Evolutionary conservation across 2,797 vertebrate species (phyloP).

Genomic region (Tokudaia muenninki): DNA sequence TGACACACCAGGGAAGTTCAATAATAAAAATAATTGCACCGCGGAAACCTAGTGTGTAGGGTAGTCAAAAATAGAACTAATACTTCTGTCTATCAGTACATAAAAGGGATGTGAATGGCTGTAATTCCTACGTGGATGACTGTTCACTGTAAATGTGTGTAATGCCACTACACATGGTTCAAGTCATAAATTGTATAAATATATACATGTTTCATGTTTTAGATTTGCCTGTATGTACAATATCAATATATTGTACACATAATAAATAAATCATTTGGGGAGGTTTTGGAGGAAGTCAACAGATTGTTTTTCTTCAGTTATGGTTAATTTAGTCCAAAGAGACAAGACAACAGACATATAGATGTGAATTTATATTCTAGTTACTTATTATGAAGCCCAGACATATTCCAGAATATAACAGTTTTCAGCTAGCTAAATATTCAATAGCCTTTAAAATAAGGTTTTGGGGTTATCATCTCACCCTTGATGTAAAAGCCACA

Average conservation of each 20-base stretch:
- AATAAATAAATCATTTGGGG: not conserved
- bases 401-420: slow-evolving; percentile 24
- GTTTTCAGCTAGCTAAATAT: slow-evolving; percentile 57
- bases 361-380: not conserved
- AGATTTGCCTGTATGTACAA: not conserved
- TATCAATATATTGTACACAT: not conserved
- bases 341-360: slow-evolving; percentile 14
- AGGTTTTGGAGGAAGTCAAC: not conserved
- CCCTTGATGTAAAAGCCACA: slow-evolving; percentile 57
- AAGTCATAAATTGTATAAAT: not conserved
- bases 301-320: not conserved
- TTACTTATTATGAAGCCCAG: not conserved
- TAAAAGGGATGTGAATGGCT: not conserved
- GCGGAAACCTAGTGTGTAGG: not conserved
- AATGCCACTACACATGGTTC: not conserved
- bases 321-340: not conserved
- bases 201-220: not conserved
- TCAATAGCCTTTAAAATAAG: slow-evolving; percentile 72
- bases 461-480: slow-evolving; percentile 77
- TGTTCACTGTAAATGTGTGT: not conserved
- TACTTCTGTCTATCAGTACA: too few relatives aligned
- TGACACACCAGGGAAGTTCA: not conserved
- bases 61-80: not conserved
- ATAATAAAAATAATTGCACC: not conserved
- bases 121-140: not conserved